Percentiles rank a stretch among this genome's conserved stretches.
These are phyloP conservation scores for Trichonephila inaurata DNA, from an alignment of 1,140 invertebrate genomes.

Conservation along the genomic window DNA sequence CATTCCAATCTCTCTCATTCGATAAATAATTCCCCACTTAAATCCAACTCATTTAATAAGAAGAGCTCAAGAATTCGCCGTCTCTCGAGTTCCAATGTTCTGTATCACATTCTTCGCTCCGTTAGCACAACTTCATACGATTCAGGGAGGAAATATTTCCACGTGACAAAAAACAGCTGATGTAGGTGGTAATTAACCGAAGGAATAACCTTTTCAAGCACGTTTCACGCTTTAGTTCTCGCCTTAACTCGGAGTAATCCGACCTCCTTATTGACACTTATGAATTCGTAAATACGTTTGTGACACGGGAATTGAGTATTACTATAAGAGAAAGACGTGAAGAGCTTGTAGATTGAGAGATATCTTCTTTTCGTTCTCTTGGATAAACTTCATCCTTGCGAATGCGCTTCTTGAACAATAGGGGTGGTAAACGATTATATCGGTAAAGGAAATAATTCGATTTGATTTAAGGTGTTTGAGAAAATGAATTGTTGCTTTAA, in stretches of 20 bases:
- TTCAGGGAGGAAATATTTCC: neutral
- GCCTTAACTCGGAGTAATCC: neutral
- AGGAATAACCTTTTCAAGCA: neutral
- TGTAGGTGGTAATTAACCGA: slow-evolving; percentile 13
- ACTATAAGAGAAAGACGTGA: slow-evolving; percentile 1
- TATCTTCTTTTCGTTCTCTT: neutral
- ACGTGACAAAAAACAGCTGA: slow-evolving; percentile 16
- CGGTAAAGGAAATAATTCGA: neutral
- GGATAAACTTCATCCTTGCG: neutral
- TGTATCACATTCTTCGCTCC: neutral
- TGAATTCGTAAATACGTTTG: slow-evolving; percentile 17
- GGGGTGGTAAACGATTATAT: neutral
- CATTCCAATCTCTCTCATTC: too few relatives aligned
- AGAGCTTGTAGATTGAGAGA: neutral
- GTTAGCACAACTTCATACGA: neutral
- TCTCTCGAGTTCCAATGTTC: neutral
- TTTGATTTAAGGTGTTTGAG: neutral
- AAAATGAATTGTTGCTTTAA: neutral
- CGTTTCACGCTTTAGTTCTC: neutral
- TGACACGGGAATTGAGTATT: slow-evolving; percentile 14
- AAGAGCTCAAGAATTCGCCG: neutral
- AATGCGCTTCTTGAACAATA: neutral
- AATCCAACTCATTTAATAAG: neutral
- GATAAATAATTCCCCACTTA: neutral
- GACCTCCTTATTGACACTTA: neutral